Percentiles rank a stretch among this genome's conserved stretches.
Conservation (phyloP, 2,797 vertebrate species). For the Tauraco hartlaubi region DNA sequence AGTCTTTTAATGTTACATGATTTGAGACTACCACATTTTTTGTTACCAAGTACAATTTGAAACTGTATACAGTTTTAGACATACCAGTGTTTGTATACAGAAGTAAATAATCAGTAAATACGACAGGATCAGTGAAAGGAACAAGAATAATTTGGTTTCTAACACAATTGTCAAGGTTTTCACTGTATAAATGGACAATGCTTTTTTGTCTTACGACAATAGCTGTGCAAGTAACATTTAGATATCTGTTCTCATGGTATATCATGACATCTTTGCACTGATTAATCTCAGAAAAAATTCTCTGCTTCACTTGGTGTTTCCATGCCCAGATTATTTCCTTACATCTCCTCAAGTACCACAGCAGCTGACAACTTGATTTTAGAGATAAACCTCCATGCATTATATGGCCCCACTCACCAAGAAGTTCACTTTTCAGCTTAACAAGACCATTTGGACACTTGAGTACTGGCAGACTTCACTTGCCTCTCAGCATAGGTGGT, state of each 20-base stretch:
- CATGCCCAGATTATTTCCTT: background rate
- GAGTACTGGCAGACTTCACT: background rate
- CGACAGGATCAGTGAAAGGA: background rate
- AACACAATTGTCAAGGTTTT: background rate
- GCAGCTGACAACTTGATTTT: background rate
- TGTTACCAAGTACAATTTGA: background rate
- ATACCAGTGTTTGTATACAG: background rate
- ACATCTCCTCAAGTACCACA: background rate
- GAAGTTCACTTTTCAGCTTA: background rate
- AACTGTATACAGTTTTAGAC: background rate
- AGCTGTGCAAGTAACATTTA: background rate
- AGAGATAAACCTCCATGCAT: background rate
- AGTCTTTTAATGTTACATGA: background rate
- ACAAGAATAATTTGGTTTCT: background rate
- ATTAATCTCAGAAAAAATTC: background rate
- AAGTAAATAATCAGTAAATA: background rate
- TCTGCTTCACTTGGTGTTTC: background rate
- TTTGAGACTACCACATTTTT: background rate
- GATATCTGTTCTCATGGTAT: fast-evolving
- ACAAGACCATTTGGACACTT: background rate
- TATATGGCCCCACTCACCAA: background rate
- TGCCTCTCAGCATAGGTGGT: background rate
- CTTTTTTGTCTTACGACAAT: fast-evolving
- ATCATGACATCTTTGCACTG: background rate
- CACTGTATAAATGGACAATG: background rate